Evolutionary conservation across 2,888 invertebrate species (phyloP), one percentile per base, ranked within the genome.

Genomic region (Perithous albicinctus): DNA sequence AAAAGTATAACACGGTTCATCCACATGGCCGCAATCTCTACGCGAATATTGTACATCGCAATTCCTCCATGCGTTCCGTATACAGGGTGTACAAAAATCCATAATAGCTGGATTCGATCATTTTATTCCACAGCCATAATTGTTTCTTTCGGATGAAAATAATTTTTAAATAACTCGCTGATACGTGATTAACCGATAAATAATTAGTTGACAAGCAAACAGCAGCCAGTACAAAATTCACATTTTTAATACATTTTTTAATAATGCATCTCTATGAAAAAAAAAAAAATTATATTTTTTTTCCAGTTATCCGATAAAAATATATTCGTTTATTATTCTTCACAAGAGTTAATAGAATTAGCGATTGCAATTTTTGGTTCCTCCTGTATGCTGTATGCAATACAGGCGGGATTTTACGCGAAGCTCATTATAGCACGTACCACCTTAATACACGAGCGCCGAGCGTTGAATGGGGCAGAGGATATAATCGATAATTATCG

Each of bases 401-500:
- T 66, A 70, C 70, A 59, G 63, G 38, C 29, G 56, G 54, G 59
- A 59, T 78, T 82, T 75, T 38, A 51, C 59, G 78, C 64, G 70
- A 59, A 75, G 82, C 78, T 82, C 82, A 78, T 82, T 82, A 82
- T 66, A 70, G 70, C 78, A 75, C 78, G 74, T 78, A 64, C 75
- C 35, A 46, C 48, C 64, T 75, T 82, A 70, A 82, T 78, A 59
- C 70, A 70, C 66, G 74, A 54, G 32, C 26, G 26, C 46, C 54
- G 64, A 56, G 64, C 70, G 75, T 80, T 70, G 54, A 80, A 80
- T 75, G 15, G 69, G 23, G 38, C 64, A 56, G 46, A 59, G 70
- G 38, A 67, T 70, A 82, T 82, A 82, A 82, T 82, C 82, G 70
- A 82, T 82, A 82, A 82, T 80, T 85, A 84, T 85, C 82, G 80